Conservation (phyloP, 1,140 invertebrate species). For the Drosophila quadrilineata region DNA sequence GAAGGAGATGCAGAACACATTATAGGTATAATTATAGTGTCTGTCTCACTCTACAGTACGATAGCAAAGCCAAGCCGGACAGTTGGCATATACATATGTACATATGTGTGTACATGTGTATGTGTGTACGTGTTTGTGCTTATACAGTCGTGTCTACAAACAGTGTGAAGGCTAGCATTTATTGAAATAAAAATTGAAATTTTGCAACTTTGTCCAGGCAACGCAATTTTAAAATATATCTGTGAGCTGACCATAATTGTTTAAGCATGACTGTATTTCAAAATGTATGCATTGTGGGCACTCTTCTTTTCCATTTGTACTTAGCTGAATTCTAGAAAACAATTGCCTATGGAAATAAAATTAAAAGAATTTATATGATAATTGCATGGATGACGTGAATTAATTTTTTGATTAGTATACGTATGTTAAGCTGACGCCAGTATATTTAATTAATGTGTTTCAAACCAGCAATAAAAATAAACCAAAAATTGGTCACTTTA, state of each 20-base stretch:
- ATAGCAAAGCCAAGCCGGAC: too few species aligned
- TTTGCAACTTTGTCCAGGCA: too few species aligned
- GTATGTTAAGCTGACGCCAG: slow-evolving; percentile 15
- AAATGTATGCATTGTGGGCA: slow-evolving; percentile 11
- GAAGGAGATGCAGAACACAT: slow-evolving; percentile 1
- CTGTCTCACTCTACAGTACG: too few species aligned
- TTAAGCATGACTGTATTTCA: neutral
- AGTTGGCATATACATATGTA: too few species aligned
- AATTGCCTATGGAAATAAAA: neutral
- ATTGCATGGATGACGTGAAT: neutral
- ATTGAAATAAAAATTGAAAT: too few species aligned
- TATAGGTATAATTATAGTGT: too few species aligned
- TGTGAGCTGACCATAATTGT: too few species aligned
- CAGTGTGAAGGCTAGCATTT: too few species aligned
- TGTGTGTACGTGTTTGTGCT: neutral
- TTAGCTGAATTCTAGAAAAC: slow-evolving; percentile 9
- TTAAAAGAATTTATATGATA: neutral
- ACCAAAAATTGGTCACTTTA: too few species aligned
- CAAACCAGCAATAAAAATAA: slow-evolving; percentile 14
- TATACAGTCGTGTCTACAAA: neutral
- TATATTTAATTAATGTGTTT: slow-evolving; percentile 46
- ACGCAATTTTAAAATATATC: too few species aligned
- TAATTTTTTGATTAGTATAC: slow-evolving; percentile 6
- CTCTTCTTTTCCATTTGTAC: neutral
- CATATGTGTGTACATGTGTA: neutral